Evolutionary conservation across 2,113 vertebrate genomes (phyloP), one percentile per base, ranked within the genome.

Genomic region (Elgaria multicarinata): DNA sequence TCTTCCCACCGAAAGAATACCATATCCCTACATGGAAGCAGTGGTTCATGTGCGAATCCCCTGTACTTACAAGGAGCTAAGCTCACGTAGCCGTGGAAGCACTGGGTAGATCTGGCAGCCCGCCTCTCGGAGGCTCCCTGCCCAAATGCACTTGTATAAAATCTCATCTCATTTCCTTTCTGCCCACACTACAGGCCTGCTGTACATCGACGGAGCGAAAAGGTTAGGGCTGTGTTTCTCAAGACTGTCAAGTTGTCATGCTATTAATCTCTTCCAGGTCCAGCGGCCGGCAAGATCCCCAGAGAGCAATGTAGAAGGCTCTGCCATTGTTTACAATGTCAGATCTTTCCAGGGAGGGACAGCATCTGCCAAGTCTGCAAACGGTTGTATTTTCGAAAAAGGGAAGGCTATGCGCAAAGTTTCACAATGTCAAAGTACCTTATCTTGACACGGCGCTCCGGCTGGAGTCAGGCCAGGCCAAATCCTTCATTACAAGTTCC

Each of bases 1-100:
- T 91, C 91, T 91, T 86, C 31, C 75, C 79, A 80, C 55, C 77
- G 75, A 91, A 89, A 93, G 87, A 90, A 93, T 91, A 79, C 87
- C 86, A 80, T 90, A 90, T 89, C 96, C 95, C 89, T 94, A 95
- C 95, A 94, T 91, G 95, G 96, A 93, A 95, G 69, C 14, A 6
- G 83, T 3, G 33, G 91, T 87, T 16, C 18, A 50, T 91, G 50
- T 3, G 86, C 44, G 77, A 90, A 92, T 93, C 79, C 90, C 91
- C 81, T 86, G 93, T 87, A 95, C 96, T 95, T 96, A 94, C 95
- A 96, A 96, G 96, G 96, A 96, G 69, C 42, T 66, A 83, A 92
- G 89, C 80, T 90, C 79, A 92, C 76, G 84, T 74, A 55, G 83
- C 75, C 28, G 91, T 90, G 90, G 74, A 90, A 83, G n/a, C 80